Conservation (phyloP, 2,888 invertebrate species). For the Lepeophtheirus nordmannii region DNA sequence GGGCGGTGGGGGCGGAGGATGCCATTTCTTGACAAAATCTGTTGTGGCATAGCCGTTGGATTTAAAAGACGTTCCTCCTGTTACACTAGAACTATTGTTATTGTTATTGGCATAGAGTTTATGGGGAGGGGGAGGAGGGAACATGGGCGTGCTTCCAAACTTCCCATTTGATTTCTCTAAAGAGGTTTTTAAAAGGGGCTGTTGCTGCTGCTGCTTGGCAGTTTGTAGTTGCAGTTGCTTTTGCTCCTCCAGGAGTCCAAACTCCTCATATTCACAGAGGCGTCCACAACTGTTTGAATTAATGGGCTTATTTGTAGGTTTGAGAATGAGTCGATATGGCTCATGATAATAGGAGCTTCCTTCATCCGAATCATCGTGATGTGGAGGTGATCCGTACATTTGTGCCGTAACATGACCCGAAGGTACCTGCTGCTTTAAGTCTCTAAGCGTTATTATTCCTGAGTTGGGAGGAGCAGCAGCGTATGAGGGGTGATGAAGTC, state of each 20-base stretch:
- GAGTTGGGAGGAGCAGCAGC: not conserved
- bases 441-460: not conserved
- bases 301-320: not conserved
- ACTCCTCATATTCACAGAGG: slow-evolving; percentile 22
- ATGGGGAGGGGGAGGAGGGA: not conserved
- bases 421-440: not conserved
- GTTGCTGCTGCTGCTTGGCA: not conserved
- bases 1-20: not conserved
- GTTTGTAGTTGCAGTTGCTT: not conserved
- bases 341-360: slow-evolving; percentile 45
- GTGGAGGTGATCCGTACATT: slow-evolving; percentile 37
- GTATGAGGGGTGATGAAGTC: not conserved
- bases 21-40: slow-evolving; percentile 4
- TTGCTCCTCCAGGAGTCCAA: slow-evolving; percentile 9
- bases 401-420: not conserved
- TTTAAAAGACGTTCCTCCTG: too few relatives aligned
- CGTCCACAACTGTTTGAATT: slow-evolving; percentile 23
- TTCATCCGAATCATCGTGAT: slow-evolving; percentile 40
- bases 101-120: not conserved
- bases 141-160: slow-evolving; percentile 22
- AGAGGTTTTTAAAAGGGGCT: not conserved
- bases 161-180: not conserved
- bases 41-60: not conserved
- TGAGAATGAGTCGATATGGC: slow-evolving; percentile 40
- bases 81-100: not conserved